A percentile compares a stretch with the other conserved stretches of the same genome.
Evolutionary conservation across 2,888 invertebrate species (phyloP).

Genomic region (Psococerastis gibbosa): DNA sequence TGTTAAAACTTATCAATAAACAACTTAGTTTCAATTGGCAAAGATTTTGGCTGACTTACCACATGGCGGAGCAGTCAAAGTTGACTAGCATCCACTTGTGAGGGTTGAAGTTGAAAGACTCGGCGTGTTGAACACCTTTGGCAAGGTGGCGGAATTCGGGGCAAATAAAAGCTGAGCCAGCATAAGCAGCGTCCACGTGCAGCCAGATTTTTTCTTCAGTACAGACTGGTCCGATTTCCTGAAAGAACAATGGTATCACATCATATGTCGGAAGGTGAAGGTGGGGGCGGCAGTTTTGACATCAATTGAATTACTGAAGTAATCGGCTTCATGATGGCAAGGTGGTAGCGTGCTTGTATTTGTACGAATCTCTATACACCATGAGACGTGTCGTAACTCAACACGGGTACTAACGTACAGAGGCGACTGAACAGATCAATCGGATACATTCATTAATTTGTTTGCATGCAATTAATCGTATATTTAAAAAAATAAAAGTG

Average conservation of each 20-base stretch:
- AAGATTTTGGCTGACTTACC: constrained; percentile 30
- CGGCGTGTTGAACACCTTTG: constrained; percentile 72
- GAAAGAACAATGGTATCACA: constrained; percentile 1
- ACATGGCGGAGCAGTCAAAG: constrained; percentile 97
- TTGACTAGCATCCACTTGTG: constrained; percentile 99
- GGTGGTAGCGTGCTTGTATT: too few species aligned
- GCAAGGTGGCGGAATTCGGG: constrained; percentile 86
- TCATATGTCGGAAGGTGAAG: not conserved
- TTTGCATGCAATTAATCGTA: too few species aligned
- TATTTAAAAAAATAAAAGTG: constrained; percentile 26
- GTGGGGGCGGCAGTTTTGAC: too few species aligned
- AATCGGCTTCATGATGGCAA: too few species aligned
- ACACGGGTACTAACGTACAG: too few species aligned
- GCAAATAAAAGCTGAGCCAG: constrained; percentile 79
- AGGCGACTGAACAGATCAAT: too few species aligned
- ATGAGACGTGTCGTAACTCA: too few species aligned
- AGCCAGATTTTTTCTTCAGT: constrained; percentile 60
- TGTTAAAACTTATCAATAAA: too few species aligned
- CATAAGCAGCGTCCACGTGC: constrained; percentile 94
- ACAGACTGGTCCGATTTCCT: constrained; percentile 49
- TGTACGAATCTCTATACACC: too few species aligned
- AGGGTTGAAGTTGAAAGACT: constrained; percentile 97
- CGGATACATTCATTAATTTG: too few species aligned
- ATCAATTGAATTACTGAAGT: too few species aligned
- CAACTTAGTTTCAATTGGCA: too few species aligned